These are phyloP conservation scores for Baronia brevicornis DNA, from an alignment of 2,888 invertebrate genomes.

Conservation along the genomic window DNA sequence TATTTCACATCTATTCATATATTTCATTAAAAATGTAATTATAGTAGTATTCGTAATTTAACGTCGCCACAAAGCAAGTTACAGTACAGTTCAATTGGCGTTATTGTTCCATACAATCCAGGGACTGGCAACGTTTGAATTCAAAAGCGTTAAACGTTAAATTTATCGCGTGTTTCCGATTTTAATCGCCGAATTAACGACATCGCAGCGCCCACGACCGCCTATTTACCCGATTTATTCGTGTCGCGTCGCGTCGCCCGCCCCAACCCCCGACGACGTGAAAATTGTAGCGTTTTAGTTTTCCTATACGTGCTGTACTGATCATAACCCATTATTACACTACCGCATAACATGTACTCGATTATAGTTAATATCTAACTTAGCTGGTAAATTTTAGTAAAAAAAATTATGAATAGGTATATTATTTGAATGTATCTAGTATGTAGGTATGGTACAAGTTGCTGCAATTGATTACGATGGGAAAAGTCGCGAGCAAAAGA, in stretches of 20 bases:
- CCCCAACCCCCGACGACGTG: constrained; percentile 18
- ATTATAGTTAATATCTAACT: too few species aligned
- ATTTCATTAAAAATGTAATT: too few species aligned
- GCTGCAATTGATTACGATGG: too few species aligned
- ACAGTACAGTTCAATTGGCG: constrained; percentile 21
- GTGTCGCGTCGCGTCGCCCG: constrained; percentile 24
- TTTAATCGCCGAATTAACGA: constrained; percentile 70
- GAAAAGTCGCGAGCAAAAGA: too few species aligned
- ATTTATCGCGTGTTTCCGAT: constrained; percentile 71
- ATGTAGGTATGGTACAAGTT: too few species aligned
- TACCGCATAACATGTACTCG: too few species aligned
- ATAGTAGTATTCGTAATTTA: constrained; percentile 8
- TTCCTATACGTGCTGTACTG: constrained; percentile 7
- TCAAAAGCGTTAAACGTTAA: constrained; percentile 58
- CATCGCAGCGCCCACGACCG: constrained; percentile 37
- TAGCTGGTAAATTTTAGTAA: too few species aligned
- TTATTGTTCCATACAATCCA: constrained; percentile 31
- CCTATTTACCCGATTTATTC: constrained; percentile 54
- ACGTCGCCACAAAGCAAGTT: constrained; percentile 14
- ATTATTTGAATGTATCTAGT: too few species aligned
- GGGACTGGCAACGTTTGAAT: constrained; percentile 42
- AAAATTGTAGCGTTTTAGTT: constrained; percentile 22
- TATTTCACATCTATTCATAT: too few species aligned
- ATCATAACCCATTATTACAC: constrained; percentile 9
- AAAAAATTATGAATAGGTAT: too few species aligned